phyloP scores from a whole-genome alignment of 2,797 vertebrate species.

The Spheniscus humboldti region DNA sequence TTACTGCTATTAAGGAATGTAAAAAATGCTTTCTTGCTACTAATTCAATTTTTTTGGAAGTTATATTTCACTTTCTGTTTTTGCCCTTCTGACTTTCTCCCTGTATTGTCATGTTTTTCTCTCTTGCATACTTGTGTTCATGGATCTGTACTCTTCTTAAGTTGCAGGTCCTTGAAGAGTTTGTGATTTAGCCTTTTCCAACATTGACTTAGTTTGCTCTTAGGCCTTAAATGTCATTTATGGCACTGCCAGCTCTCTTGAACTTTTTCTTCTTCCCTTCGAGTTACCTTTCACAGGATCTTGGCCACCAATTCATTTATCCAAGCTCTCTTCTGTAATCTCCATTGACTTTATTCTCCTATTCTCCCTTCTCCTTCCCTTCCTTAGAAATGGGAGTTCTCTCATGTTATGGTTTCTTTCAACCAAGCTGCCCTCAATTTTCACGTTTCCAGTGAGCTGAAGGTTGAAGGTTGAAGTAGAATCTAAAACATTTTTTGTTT shows the following conservation, averaged over 20 bases:
- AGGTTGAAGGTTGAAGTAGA: background rate
- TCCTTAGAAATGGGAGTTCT: background rate
- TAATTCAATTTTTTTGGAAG: background rate
- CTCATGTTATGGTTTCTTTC: background rate
- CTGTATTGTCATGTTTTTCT: background rate
- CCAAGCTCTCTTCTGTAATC: background rate
- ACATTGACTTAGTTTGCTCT: background rate
- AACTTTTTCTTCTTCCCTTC: background rate
- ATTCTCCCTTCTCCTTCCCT: background rate
- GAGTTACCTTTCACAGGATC: background rate
- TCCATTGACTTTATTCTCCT: background rate
- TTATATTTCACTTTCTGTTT: background rate
- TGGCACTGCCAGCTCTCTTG: background rate
- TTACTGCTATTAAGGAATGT: background rate
- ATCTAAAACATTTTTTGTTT: background rate
- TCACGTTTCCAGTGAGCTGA: background rate
- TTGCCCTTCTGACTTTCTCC: background rate
- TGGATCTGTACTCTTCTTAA: background rate
- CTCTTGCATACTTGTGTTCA: background rate
- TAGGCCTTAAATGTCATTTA: background rate
- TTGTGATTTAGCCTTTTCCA: background rate
- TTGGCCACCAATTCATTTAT: background rate
- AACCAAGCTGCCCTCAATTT: background rate
- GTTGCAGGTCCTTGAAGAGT: background rate
- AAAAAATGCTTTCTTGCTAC: background rate